These are phyloP conservation scores for Incurvaria masculella DNA, from an alignment of 2,888 invertebrate genomes.

Conservation along the genomic window DNA sequence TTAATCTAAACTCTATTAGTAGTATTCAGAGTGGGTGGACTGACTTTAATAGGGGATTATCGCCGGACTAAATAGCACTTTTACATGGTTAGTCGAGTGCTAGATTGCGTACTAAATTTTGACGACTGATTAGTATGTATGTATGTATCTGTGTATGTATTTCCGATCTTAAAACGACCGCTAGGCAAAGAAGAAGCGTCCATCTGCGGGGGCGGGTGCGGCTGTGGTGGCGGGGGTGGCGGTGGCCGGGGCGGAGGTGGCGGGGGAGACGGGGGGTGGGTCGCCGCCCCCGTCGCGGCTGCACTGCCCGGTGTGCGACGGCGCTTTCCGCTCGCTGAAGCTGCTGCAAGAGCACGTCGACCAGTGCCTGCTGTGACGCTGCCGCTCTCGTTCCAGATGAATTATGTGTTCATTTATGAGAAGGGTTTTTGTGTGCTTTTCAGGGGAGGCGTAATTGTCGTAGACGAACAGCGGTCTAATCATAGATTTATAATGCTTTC, in stretches of 20 bases:
- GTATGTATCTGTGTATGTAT: no score
- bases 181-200: conserved; percentile 27
- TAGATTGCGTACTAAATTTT: no score
- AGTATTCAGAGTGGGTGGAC: no score
- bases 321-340: conserved; percentile 45
- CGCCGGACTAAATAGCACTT: no score
- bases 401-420: neutral
- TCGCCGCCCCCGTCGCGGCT: conserved; percentile 44
- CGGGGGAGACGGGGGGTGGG: conserved; percentile 16
- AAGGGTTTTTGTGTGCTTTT: no score
- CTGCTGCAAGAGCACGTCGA: conserved; percentile 58
- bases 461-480: no score
- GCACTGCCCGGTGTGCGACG: conserved; percentile 58
- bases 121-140: no score
- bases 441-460: no score
- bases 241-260: conserved; percentile 9
- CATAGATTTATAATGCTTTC: no score
- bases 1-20: no score
- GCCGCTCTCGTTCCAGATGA: neutral
- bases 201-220: conserved; percentile 15
- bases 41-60: no score
- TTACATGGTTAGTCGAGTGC: no score
- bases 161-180: neutral
- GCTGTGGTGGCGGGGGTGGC: conserved; percentile 17
- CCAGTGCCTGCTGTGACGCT: conserved; percentile 30